Percentiles rank a stretch among this genome's conserved stretches.
Evolutionary conservation across 1,140 invertebrate genomes (phyloP).

Genomic region (Drosophila nigromelanica): DNA sequence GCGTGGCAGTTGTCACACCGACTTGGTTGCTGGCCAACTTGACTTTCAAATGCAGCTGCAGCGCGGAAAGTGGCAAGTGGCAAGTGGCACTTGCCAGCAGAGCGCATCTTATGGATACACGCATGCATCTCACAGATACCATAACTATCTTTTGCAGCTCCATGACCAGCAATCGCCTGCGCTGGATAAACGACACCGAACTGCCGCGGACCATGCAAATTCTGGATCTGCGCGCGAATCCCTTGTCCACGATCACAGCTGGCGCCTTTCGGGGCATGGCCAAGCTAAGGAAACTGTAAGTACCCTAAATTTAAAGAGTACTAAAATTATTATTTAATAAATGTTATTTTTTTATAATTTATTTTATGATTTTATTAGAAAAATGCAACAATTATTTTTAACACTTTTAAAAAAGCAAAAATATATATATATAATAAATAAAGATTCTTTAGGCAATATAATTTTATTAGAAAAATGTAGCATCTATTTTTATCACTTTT

Average conservation of each 20-base stretch:
- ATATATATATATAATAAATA: too few species aligned
- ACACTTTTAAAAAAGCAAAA: too few species aligned
- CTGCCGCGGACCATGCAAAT: slow-evolving; percentile 87
- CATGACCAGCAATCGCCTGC: slow-evolving; percentile 89
- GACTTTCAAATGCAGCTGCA: slow-evolving; percentile 73
- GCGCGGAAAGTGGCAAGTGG: slow-evolving; percentile 16
- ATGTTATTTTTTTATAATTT: too few species aligned
- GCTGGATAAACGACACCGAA: slow-evolving; percentile 86
- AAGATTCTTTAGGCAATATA: too few species aligned
- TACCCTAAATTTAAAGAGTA: slow-evolving; percentile 54
- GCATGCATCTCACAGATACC: slow-evolving; percentile 9
- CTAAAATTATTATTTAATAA: too few species aligned
- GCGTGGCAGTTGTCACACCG: slow-evolving; percentile 51
- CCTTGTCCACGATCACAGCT: slow-evolving; percentile 87
- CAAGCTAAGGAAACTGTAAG: slow-evolving; percentile 90
- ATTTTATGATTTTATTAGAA: too few species aligned
- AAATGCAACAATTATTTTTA: too few species aligned
- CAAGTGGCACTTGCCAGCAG: slow-evolving; percentile 67
- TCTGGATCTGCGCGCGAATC: slow-evolving; percentile 89
- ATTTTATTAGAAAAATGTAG: too few species aligned
- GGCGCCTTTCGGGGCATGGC: slow-evolving; percentile 88
- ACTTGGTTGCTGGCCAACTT: slow-evolving; percentile 57
- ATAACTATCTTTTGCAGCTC: slow-evolving; percentile 79
- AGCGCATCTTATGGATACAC: slow-evolving; percentile 50
- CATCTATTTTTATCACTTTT: too few species aligned